Conservation (phyloP, 2,888 invertebrate species). For the Prosapia bicincta region DNA sequence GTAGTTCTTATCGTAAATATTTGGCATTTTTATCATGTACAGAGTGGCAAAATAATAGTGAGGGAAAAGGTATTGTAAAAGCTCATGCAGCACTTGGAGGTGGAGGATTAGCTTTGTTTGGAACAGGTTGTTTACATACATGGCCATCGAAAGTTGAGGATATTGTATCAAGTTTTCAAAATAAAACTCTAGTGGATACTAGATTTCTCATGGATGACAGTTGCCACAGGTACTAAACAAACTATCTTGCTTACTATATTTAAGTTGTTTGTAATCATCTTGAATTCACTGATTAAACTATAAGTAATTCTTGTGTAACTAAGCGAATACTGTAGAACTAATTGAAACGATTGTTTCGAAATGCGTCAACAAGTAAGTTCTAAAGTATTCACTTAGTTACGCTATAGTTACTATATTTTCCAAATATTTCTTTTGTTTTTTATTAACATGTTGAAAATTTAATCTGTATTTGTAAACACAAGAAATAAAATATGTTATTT, state of each 20-base stretch:
- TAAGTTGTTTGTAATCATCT: too few species aligned
- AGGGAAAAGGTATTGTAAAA: constrained; percentile 56
- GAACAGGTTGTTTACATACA: constrained; percentile 84
- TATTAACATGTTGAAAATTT: too few species aligned
- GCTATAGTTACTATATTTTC: background rate
- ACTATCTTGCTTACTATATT: background rate
- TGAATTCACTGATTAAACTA: too few species aligned
- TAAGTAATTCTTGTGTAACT: too few species aligned
- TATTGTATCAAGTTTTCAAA: constrained; percentile 59
- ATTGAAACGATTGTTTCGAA: constrained; percentile 6
- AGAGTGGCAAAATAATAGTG: constrained; percentile 60
- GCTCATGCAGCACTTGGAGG: constrained; percentile 90
- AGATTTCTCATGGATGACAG: constrained; percentile 83
- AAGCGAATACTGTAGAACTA: constrained; percentile 16
- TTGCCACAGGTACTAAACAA: constrained; percentile 62
- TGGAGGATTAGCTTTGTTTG: constrained; percentile 87
- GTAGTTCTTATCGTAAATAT: constrained; percentile 72
- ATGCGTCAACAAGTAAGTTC: too few species aligned
- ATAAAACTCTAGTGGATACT: constrained; percentile 64
- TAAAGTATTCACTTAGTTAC: too few species aligned
- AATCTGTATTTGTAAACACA: too few species aligned
- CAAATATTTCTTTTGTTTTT: constrained; percentile 30
- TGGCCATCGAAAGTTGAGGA: constrained; percentile 76
- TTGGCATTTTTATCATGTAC: constrained; percentile 88
- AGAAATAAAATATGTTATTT: too few species aligned